Base-by-base conservation (phyloP, 2,888 invertebrate genomes). In the Elmis aenea region DNA sequence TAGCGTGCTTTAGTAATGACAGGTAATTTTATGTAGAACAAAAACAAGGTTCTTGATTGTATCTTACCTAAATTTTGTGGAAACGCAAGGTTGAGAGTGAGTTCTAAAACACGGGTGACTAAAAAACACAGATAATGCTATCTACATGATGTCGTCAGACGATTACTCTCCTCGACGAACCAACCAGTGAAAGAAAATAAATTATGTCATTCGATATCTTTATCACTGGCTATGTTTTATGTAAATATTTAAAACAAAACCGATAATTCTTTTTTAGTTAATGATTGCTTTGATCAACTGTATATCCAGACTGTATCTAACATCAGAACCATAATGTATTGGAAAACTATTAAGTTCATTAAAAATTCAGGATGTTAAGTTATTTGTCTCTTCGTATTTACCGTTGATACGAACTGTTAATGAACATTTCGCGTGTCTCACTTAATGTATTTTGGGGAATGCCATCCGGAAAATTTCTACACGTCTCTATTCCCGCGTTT, bases 1-100 rank as follows among this genome's bases (percentile, higher is more conserved):
- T 62, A 56, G 59, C 60, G 58, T 60, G 59, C 55, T 53, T 52
- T 46, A 52, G 52, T 61, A 61, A 61, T 59, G 57, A 58, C 56
- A 48, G 56, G 56, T 56, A 58, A 63, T 63, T 62, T 56, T 52
- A 54, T 55, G 54, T 59, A 51, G 57, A 55, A 56, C 59, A 62
- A 62, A 62, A 61, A 62, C 55, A 47, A 52, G 37, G 46, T 47
- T 49, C 46, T 48, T 48, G 59, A 60, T 59, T 51, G 46, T 57
- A 55, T 59, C 55, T 57, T 44, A 39, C 41, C 38, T 36, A 43
- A 48, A 48, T 45, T 48, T 48, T 45, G 38, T 46, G 46, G 33
- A 43, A 46, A 43, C 42, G 30, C 39, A 39, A 38, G 35, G 33
- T 28, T 30, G 37, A 11, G 13, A 11, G 14, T 15, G 16, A 27